These are phyloP conservation scores for Spodoptera exigua DNA, from an alignment of 2,888 invertebrate species.

Conservation along the genomic window DNA sequence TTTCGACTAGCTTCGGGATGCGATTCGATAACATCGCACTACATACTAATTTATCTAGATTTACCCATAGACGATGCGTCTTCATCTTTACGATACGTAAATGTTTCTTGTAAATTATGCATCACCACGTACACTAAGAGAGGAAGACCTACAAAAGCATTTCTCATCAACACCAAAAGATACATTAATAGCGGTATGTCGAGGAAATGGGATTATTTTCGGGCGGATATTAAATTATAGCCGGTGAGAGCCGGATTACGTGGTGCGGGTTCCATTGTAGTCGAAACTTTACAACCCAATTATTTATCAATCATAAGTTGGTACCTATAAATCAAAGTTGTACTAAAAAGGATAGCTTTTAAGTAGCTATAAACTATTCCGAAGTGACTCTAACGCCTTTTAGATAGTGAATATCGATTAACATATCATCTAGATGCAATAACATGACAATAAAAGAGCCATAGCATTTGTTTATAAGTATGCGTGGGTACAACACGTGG, in stretches of 20 bases:
- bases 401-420: conserved; percentile 57
- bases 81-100: neutral
- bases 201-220: conserved; percentile 84
- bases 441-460: conserved; percentile 68
- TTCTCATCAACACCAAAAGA: conserved; percentile 66
- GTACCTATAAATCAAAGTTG: conserved; percentile 40
- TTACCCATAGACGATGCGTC: neutral
- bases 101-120: neutral
- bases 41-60: neutral
- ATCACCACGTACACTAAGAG: conserved; percentile 5
- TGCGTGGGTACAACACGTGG: conserved; percentile 73
- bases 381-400: conserved; percentile 39
- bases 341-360: conserved; percentile 42
- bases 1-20: conserved; percentile 25
- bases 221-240: conserved; percentile 88
- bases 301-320: conserved; percentile 61
- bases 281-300: conserved; percentile 66
- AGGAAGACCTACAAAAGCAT: conserved; percentile 54
- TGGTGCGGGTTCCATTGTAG: conserved; percentile 83
- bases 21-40: conserved; percentile 15
- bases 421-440: conserved; percentile 67
- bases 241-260: conserved; percentile 75
- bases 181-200: conserved; percentile 64
- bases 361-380: conserved; percentile 46
- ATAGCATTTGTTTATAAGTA: conserved; percentile 68